These are phyloP conservation scores for Pseudococcus jackbeardsleyi DNA, from an alignment of 2,888 invertebrate species.

Conservation along the genomic window DNA sequence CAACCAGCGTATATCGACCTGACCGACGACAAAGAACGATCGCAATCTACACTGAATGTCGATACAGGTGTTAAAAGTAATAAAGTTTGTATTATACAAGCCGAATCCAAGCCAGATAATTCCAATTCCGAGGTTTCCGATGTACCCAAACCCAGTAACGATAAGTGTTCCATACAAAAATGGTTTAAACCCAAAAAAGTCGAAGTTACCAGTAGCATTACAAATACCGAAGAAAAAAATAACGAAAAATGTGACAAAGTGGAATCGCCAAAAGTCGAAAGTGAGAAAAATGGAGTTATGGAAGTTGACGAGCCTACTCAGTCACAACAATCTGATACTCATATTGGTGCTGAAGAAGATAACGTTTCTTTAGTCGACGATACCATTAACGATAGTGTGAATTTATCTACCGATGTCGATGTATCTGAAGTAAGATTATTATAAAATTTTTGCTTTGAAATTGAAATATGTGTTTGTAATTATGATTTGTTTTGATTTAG, in stretches of 20 bases:
- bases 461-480: neutral
- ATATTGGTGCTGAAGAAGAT: neutral
- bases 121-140: neutral
- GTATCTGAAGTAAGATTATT: neutral
- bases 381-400: neutral
- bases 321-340: neutral
- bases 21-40: neutral
- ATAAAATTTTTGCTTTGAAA: neutral
- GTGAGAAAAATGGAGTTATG: neutral
- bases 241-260: neutral
- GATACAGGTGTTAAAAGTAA: neutral
- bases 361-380: neutral
- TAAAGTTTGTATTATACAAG: conserved; percentile 29
- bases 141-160: neutral
- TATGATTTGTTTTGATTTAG: neutral
- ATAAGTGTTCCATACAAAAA: conserved; percentile 15
- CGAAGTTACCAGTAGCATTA: neutral
- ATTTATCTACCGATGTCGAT: conserved; percentile 13
- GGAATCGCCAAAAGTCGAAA: neutral
- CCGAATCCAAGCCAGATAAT: conserved; percentile 1
- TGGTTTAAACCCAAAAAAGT: conserved; percentile 19
- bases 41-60: neutral
- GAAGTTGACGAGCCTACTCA: neutral
- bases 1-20: conserved; percentile 2
- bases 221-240: neutral